Conservation (phyloP, 2,797 vertebrate genomes). For the Melanotaenia boesemani region DNA sequence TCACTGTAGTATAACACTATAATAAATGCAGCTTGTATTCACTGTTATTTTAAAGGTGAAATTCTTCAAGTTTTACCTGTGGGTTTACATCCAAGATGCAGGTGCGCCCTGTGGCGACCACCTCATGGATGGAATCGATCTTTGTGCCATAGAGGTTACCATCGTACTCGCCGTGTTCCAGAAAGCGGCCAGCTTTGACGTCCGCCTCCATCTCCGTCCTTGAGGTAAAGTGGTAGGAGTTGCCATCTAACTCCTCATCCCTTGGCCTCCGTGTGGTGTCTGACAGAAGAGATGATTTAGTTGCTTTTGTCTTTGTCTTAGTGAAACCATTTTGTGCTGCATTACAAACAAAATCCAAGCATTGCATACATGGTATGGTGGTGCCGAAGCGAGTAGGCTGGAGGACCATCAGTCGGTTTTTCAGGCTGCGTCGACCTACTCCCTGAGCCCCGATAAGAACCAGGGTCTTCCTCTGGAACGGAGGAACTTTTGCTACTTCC, state of each 20-base stretch:
- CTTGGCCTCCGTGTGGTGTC: slow-evolving; percentile 96
- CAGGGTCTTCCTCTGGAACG: slow-evolving; percentile 97
- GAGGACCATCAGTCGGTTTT: slow-evolving; percentile 94
- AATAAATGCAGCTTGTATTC: background rate
- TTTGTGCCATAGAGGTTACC: slow-evolving; percentile 98
- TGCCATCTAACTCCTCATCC: slow-evolving; percentile 93
- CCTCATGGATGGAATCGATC: slow-evolving; percentile 96
- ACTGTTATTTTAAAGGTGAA: background rate
- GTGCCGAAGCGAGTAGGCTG: slow-evolving; percentile 93
- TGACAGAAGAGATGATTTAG: slow-evolving; percentile 47
- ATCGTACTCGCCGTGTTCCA: slow-evolving; percentile 98
- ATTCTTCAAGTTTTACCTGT: slow-evolving; percentile 82
- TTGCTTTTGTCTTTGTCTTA: background rate
- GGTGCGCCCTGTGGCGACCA: slow-evolving; percentile 90
- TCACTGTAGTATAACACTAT: background rate
- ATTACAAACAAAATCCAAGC: background rate
- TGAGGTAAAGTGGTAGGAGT: slow-evolving; percentile 93
- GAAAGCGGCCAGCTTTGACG: slow-evolving; percentile 93
- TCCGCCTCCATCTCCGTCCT: slow-evolving; percentile 95
- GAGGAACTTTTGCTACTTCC: slow-evolving; percentile 96
- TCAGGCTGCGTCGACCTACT: slow-evolving; percentile 95
- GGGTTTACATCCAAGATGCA: slow-evolving; percentile 99
- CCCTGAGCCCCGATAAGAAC: slow-evolving; percentile 98
- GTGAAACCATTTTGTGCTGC: background rate
- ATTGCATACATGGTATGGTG: slow-evolving; percentile 90